Evolutionary conservation across 2,797 vertebrate genomes (phyloP).

Genomic region (Botia almorhae): DNA sequence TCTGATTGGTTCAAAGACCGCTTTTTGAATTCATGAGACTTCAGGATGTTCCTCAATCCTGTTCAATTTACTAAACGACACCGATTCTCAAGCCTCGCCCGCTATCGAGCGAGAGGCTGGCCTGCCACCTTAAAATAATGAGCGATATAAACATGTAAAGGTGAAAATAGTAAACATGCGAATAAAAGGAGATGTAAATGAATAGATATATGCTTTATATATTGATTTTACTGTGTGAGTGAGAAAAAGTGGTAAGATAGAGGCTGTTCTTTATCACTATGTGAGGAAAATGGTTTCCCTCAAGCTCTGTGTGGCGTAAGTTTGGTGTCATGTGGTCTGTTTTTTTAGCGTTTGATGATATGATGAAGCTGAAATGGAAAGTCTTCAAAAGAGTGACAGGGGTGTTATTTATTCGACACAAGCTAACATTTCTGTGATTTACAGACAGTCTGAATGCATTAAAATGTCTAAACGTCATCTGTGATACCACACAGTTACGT

Average conservation of each 20-base stretch:
- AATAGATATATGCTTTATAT: not conserved
- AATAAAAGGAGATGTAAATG: not conserved
- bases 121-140: not conserved
- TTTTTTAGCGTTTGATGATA: not conserved
- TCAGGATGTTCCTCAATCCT: constrained; percentile 27
- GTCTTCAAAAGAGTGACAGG: not conserved
- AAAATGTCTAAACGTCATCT: not conserved
- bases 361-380: not conserved
- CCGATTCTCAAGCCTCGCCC: not conserved
- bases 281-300: not conserved
- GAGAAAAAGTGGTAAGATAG: not conserved
- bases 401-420: not conserved
- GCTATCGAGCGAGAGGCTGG: constrained; percentile 4
- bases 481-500: not conserved
- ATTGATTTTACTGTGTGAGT: not conserved
- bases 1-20: constrained; percentile 29
- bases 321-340: not conserved
- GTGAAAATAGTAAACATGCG: not conserved
- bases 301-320: not conserved
- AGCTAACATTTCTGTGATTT: not conserved
- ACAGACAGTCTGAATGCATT: not conserved
- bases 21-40: constrained; percentile 26
- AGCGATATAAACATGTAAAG: not conserved
- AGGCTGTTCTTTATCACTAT: not conserved
- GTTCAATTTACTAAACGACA: constrained; percentile 34